phyloP scores from a whole-genome alignment of 2,797 vertebrate genomes.

The Eremophila alpestris region DNA sequence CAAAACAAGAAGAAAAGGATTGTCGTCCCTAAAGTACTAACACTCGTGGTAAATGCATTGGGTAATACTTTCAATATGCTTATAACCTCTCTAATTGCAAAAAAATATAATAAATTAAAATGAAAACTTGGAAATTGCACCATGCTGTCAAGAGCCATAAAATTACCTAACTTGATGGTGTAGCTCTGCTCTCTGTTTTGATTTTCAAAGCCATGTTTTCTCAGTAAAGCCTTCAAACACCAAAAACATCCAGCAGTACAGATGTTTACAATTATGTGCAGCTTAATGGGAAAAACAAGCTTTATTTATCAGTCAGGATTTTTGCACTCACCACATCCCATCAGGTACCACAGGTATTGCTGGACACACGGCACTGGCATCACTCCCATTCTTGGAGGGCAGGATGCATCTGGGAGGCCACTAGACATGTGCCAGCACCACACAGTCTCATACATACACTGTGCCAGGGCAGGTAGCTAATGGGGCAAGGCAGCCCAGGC shows the following conservation, averaged over 20 bases:
- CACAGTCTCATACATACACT: neutral
- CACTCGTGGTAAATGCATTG: neutral
- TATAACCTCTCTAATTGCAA: conserved; percentile 1
- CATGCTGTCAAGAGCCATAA: conserved; percentile 27
- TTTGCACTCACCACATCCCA: neutral
- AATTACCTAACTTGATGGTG: conserved; percentile 1
- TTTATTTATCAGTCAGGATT: conserved; percentile 62
- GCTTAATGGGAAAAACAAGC: conserved; percentile 32
- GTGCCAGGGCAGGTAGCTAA: neutral
- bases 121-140: neutral
- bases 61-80: conserved; percentile 20
- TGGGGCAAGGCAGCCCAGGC: neutral
- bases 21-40: neutral
- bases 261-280: conserved; percentile 67
- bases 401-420: neutral
- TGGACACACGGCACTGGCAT: fast-evolving
- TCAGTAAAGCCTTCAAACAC: conserved; percentile 44
- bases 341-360: neutral
- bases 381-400: neutral
- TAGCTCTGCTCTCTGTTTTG: conserved; percentile 35
- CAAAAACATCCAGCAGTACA: conserved; percentile 50
- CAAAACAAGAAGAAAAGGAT: neutral
- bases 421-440: neutral
- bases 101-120: conserved; percentile 14
- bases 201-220: conserved; percentile 61